These are phyloP conservation scores for Brachyalestes nurse DNA, from an alignment of 2,797 vertebrate species.

Conservation along the genomic window DNA sequence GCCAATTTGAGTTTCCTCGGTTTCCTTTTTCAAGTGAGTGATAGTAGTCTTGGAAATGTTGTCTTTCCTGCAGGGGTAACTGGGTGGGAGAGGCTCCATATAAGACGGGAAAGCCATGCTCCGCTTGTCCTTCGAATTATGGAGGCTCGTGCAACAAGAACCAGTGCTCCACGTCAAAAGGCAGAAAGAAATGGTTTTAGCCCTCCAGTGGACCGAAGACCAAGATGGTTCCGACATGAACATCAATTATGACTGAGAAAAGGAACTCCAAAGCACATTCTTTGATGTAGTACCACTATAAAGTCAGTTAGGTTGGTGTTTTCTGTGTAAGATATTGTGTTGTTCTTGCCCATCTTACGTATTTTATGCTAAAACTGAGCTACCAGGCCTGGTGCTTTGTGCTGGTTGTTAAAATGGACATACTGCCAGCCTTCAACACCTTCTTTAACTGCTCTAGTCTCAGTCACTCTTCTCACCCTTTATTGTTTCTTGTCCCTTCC, in stretches of 20 bases:
- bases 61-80: slow-evolving; percentile 82
- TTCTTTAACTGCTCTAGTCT: neutral
- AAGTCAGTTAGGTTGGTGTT: neutral
- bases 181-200: slow-evolving; percentile 74
- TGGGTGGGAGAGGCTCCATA: slow-evolving; percentile 89
- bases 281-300: slow-evolving; percentile 32
- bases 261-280: neutral
- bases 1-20: neutral
- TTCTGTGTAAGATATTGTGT: neutral
- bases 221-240: neutral
- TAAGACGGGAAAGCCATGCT: slow-evolving; percentile 84
- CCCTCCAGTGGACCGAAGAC: neutral
- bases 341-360: neutral
- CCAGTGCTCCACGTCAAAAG: slow-evolving; percentile 78
- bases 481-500: slow-evolving; percentile 24
- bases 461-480: slow-evolving; percentile 11
- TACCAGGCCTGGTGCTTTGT: neutral
- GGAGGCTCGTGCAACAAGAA: slow-evolving; percentile 85
- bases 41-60: neutral
- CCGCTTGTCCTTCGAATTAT: slow-evolving; percentile 84
- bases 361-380: neutral
- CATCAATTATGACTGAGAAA: neutral
- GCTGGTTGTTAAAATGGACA: neutral
- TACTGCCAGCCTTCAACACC: neutral
- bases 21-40: neutral